Conservation (phyloP, 2,888 invertebrate species). For the Hemaris fuciformis region DNA sequence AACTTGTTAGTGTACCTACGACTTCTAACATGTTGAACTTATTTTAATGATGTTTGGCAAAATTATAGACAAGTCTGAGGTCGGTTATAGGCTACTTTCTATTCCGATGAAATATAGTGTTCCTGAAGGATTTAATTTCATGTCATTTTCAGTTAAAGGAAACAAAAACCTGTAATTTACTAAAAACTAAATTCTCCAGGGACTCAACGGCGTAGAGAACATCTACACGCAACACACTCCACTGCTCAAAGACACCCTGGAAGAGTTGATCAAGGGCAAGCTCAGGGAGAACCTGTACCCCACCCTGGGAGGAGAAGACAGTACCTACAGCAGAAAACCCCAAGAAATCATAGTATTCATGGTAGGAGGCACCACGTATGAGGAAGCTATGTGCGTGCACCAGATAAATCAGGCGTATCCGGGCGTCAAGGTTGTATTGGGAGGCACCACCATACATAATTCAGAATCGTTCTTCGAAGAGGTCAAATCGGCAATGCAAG, state of each 20-base stretch:
- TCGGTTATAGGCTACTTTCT: no score
- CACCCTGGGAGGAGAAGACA: conserved; percentile 85
- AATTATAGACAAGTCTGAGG: no score
- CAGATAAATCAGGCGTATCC: conserved; percentile 86
- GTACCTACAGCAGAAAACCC: conserved; percentile 81
- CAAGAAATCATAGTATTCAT: conserved; percentile 98
- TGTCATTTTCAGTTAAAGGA: no score
- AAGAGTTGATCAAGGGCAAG: conserved; percentile 94
- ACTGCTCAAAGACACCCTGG: conserved; percentile 91
- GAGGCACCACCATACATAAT: conserved; percentile 96
- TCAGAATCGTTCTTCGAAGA: conserved; percentile 90
- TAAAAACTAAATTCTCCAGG: conserved; percentile 61
- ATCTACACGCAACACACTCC: conserved; percentile 99
- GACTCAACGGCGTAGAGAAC: conserved; percentile 97
- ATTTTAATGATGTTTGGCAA: no score
- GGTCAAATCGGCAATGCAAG: conserved; percentile 85
- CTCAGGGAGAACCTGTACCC: conserved; percentile 94
- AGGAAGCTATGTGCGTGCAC: conserved; percentile 94
- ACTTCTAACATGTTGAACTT: no score
- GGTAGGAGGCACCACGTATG: conserved; percentile 97
- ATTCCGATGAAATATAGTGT: no score
- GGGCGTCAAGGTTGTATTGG: conserved; percentile 89
- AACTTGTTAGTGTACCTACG: no score
- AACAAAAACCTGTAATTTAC: background rate
- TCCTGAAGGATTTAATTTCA: no score